phyloP scores from a whole-genome alignment of 1,140 invertebrate genomes.

The Ctenoplectra terminalis region DNA sequence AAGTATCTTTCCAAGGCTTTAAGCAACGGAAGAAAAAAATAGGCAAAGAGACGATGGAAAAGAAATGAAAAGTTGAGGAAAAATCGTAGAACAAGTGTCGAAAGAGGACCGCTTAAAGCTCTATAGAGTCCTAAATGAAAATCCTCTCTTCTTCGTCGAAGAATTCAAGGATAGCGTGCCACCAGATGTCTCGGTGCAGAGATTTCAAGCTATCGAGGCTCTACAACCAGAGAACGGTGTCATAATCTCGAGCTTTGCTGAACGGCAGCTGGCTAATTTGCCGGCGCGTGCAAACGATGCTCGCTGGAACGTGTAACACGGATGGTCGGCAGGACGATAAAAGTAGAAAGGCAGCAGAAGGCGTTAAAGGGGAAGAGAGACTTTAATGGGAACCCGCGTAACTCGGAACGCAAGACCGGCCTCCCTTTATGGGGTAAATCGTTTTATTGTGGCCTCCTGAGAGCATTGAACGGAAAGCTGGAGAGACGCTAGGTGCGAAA shows the following conservation, averaged over 20 bases:
- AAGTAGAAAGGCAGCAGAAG: conserved; percentile 38
- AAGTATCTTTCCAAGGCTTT: too few relatives aligned
- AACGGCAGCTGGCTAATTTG: conserved; percentile 72
- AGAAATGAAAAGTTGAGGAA: too few relatives aligned
- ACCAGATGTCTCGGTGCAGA: conserved; percentile 52
- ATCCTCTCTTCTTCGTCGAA: conserved; percentile 32
- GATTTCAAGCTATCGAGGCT: background rate
- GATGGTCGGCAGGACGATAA: conserved; percentile 32
- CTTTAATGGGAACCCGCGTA: conserved; percentile 36
- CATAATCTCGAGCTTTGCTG: conserved; percentile 70
- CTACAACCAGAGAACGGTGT: conserved; percentile 49
- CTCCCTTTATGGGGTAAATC: conserved; percentile 37
- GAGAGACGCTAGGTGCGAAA: conserved; percentile 35
- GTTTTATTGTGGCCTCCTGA: conserved; percentile 42
- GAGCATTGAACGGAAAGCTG: background rate
- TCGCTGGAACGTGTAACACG: conserved; percentile 48
- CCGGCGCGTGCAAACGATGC: conserved; percentile 54
- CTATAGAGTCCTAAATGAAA: conserved; percentile 56
- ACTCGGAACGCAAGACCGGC: conserved; percentile 19
- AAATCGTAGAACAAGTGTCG: conserved; percentile 56
- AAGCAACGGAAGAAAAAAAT: too few relatives aligned
- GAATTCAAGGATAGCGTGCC: conserved; percentile 31
- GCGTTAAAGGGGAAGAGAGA: conserved; percentile 47
- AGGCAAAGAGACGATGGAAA: too few relatives aligned
- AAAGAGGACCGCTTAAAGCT: conserved; percentile 58